phyloP scores from a whole-genome alignment of 2,797 vertebrate genomes.

The Carcharodon carcharias region DNA sequence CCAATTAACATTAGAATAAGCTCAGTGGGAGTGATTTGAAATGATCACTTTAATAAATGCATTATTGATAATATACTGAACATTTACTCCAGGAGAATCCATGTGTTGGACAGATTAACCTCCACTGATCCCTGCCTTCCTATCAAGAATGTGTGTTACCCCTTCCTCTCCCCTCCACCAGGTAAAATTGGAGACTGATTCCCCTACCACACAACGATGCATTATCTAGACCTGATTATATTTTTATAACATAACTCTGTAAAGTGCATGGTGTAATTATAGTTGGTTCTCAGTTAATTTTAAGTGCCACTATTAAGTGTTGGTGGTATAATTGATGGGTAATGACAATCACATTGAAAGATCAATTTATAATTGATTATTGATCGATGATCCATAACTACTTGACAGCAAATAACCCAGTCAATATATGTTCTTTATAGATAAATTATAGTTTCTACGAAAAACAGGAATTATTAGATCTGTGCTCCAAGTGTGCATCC shows the following conservation, averaged over 20 bases:
- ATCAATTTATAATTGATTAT: slow-evolving; percentile 14
- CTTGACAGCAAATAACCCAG: not conserved
- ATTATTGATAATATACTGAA: slow-evolving; percentile 26
- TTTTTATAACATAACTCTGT: not conserved
- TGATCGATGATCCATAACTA: not conserved
- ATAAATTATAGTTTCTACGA: not conserved
- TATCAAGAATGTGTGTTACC: too few species aligned
- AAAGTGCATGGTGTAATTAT: not conserved
- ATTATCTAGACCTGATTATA: not conserved
- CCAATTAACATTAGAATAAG: not conserved
- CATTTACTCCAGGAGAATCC: not conserved
- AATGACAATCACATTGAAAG: not conserved
- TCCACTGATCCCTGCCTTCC: not conserved
- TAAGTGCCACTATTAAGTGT: not conserved
- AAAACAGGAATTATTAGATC: not conserved
- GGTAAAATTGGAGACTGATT: not conserved
- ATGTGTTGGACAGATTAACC: not conserved
- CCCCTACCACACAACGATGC: too few species aligned
- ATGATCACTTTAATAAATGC: slow-evolving; percentile 26
- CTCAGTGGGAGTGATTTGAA: not conserved
- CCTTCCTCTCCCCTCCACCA: not conserved
- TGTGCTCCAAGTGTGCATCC: not conserved
- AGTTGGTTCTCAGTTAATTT: not conserved
- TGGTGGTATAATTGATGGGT: not conserved
- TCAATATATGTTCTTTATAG: not conserved